Conservation (phyloP, 2,113 vertebrate species). For the Centropristis striata region DNA sequence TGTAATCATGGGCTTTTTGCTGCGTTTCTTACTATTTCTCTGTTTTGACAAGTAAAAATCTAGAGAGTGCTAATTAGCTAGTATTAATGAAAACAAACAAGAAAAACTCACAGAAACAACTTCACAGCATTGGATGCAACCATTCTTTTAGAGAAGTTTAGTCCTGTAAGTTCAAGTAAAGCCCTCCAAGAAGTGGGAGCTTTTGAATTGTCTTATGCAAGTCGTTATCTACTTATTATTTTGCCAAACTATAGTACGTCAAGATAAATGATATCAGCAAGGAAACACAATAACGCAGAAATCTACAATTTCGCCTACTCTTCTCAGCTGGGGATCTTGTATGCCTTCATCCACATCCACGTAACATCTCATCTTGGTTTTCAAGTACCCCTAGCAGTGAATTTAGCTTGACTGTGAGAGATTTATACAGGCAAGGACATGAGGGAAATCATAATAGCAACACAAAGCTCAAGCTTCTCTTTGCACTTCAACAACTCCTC, state of each 20-base stretch:
- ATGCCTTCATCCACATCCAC: background rate
- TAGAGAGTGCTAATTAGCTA: slow-evolving; percentile 32
- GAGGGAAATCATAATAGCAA: slow-evolving; percentile 1
- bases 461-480: slow-evolving; percentile 18
- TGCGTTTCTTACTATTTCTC: slow-evolving; percentile 35
- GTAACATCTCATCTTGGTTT: slow-evolving; percentile 3
- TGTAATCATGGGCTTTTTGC: slow-evolving; percentile 50
- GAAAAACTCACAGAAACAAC: slow-evolving; percentile 1
- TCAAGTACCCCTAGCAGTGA: slow-evolving; percentile 13
- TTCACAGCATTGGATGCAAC: background rate
- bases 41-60: slow-evolving; percentile 58
- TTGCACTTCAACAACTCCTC: slow-evolving; percentile 14
- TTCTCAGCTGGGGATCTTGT: background rate
- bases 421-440: slow-evolving; percentile 26
- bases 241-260: slow-evolving; percentile 38
- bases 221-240: background rate
- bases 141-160: background rate
- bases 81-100: slow-evolving; percentile 52
- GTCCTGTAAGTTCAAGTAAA: slow-evolving; percentile 21
- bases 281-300: background rate
- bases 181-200: background rate
- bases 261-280: slow-evolving; percentile 8
- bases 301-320: slow-evolving; percentile 1
- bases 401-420: slow-evolving; percentile 15
- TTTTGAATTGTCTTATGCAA: slow-evolving; percentile 40